phyloP scores from a whole-genome alignment of 2,888 invertebrate genomes.

The Glyphotaelius pellucidus region DNA sequence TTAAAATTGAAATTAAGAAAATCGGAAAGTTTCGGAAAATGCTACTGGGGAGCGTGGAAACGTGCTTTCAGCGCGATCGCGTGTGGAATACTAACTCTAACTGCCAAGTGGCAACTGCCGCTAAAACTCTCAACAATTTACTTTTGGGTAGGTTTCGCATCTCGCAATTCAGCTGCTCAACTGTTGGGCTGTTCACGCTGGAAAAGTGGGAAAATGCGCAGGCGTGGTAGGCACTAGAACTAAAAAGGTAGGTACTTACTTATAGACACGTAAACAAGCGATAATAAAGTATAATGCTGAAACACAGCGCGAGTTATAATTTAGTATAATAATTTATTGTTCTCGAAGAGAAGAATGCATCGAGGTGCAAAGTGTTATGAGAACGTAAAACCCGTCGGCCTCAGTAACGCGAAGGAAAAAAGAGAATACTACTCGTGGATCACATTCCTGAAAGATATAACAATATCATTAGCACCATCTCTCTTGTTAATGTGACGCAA shows the following conservation, averaged over 20 bases:
- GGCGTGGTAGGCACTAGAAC: neutral
- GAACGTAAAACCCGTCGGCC: no score
- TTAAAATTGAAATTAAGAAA: neutral
- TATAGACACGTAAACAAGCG: neutral
- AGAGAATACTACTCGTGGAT: no score
- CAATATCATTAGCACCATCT: no score
- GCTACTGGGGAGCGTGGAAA: neutral
- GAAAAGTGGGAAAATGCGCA: neutral
- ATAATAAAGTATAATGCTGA: neutral
- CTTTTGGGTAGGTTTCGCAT: neutral
- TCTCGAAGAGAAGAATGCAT: neutral
- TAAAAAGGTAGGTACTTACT: neutral
- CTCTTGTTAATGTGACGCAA: no score
- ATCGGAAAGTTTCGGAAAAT: constrained; percentile 22
- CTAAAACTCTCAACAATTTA: constrained; percentile 27
- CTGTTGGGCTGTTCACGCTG: neutral
- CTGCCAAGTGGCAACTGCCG: no score
- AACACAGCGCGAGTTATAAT: neutral
- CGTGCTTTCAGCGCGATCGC: neutral
- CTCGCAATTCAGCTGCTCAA: neutral
- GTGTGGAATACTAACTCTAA: constrained; percentile 22
- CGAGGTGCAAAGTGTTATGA: neutral
- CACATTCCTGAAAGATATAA: no score
- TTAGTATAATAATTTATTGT: neutral
- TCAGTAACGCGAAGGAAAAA: no score